Percentiles rank a stretch among this genome's conserved stretches.
Evolutionary conservation across 1,140 invertebrate genomes (phyloP).

Genomic region (Episyrphus balteatus): DNA sequence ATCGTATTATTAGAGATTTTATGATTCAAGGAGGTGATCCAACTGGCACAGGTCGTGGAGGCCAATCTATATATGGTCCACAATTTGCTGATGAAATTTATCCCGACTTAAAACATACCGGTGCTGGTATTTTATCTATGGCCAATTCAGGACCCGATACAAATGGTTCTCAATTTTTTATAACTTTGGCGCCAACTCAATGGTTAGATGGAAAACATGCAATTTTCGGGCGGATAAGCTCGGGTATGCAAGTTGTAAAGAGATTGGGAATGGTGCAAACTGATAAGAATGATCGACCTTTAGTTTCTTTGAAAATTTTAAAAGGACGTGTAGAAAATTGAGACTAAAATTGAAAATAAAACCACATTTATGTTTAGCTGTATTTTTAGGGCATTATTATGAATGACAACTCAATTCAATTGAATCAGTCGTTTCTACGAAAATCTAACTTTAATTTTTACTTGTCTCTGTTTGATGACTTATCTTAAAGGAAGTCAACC

Average conservation of each 20-base stretch:
- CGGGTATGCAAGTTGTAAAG: conserved; percentile 83
- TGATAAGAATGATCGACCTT: conserved; percentile 78
- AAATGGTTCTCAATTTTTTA: conserved; percentile 98
- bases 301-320: conserved; percentile 82
- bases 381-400: too few relatives aligned
- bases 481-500: too few relatives aligned
- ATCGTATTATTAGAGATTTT: conserved; percentile 91
- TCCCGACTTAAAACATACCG: conserved; percentile 88
- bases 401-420: too few relatives aligned
- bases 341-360: too few relatives aligned
- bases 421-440: too few relatives aligned
- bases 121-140: conserved; percentile 57
- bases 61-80: conserved; percentile 91
- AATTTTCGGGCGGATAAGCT: conserved; percentile 83
- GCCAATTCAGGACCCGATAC: conserved; percentile 90
- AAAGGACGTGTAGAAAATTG: conserved; percentile 52
- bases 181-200: conserved; percentile 90
- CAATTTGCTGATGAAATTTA: conserved; percentile 94
- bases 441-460: too few relatives aligned
- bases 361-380: too few relatives aligned
- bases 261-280: conserved; percentile 87
- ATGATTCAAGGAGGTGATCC: conserved; percentile 97
- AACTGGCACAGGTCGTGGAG: conserved; percentile 86
- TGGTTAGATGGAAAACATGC: conserved; percentile 97
- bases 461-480: too few relatives aligned